A percentile compares a stretch with the other conserved stretches of the same genome.
phyloP scores from a whole-genome alignment of 2,113 vertebrate genomes.

The Petrocephalus zakoni region DNA sequence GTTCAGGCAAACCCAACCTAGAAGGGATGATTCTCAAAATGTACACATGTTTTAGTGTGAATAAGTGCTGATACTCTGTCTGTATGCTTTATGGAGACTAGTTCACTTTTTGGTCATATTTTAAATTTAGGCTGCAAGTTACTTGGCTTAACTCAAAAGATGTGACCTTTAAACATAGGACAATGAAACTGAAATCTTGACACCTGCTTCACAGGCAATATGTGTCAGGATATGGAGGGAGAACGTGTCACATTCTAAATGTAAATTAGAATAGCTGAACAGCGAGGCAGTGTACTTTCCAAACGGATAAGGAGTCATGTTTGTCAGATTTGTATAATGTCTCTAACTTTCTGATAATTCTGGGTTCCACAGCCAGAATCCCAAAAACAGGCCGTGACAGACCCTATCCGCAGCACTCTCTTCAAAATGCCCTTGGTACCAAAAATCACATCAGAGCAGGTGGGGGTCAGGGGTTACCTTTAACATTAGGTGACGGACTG shows the following conservation, averaged over 20 bases:
- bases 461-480: background rate
- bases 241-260: background rate
- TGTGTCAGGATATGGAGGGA: background rate
- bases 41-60: background rate
- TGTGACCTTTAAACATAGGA: background rate
- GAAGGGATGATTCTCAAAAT: background rate
- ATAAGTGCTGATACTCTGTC: background rate
- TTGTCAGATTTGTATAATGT: background rate
- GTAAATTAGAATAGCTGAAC: background rate
- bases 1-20: background rate
- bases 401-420: background rate
- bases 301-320: background rate
- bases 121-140: background rate
- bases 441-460: background rate
- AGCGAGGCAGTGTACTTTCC: background rate
- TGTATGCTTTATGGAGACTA: background rate
- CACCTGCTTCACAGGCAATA: background rate
- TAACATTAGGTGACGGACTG: background rate
- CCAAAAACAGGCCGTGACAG: background rate
- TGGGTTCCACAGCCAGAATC: background rate
- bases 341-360: background rate
- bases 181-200: background rate
- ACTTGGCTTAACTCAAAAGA: background rate
- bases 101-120: background rate
- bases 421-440: background rate